phyloP scores from a whole-genome alignment of 2,113 vertebrate species.

The Etia nguti region DNA sequence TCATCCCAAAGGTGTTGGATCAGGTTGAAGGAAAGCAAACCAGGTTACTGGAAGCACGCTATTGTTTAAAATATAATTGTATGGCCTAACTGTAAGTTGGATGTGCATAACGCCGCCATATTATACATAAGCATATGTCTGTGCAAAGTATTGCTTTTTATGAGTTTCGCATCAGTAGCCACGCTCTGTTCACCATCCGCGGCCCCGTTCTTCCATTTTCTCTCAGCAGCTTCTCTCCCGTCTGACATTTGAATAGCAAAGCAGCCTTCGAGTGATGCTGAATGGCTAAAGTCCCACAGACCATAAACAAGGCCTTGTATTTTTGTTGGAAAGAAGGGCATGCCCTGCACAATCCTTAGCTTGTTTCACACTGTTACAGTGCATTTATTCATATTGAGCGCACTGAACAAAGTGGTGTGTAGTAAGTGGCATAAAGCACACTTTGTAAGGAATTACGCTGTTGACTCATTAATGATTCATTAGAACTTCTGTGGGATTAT shows the following conservation, averaged over 20 bases:
- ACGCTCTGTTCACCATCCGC: neutral
- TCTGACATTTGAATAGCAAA: slow-evolving; percentile 71
- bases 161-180: neutral
- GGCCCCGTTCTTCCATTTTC: neutral
- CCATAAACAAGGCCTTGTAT: slow-evolving; percentile 51
- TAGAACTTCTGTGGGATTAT: neutral
- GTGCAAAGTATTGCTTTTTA: neutral
- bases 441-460: neutral
- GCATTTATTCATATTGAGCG: slow-evolving; percentile 1
- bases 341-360: slow-evolving; percentile 22
- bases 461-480: neutral
- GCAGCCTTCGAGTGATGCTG: slow-evolving; percentile 40
- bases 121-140: neutral
- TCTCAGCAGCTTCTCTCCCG: neutral
- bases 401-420: neutral
- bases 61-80: neutral
- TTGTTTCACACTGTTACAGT: slow-evolving; percentile 46
- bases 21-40: neutral
- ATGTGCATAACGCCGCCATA: neutral
- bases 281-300: slow-evolving; percentile 53
- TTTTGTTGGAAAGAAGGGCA: slow-evolving; percentile 12
- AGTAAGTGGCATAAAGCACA: slow-evolving; percentile 2
- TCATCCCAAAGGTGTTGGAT: neutral
- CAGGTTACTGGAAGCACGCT: neutral
- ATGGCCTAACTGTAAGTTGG: neutral